A percentile compares a stretch with the other conserved stretches of the same genome.
These are phyloP conservation scores for Astropecten irregularis DNA, from an alignment of 53 echinoderm and acorn worm genomes.

Conservation along the genomic window DNA sequence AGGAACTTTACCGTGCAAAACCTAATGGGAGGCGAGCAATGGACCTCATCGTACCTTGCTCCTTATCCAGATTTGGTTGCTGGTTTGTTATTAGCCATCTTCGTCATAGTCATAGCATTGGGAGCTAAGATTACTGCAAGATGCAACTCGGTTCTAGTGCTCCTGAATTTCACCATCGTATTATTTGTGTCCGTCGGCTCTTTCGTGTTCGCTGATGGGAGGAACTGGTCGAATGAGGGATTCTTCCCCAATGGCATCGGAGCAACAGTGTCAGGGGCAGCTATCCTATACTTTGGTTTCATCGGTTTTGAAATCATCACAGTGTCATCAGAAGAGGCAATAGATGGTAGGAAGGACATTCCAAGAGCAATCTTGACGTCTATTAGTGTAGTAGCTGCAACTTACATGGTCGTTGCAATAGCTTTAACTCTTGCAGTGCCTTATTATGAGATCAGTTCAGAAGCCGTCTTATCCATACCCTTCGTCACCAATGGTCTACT, in stretches of 20 bases:
- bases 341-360: conserved; percentile 53
- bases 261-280: conserved; percentile 65
- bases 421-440: conserved; percentile 71
- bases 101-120: conserved; percentile 30
- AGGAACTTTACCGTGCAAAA: conserved; percentile 52
- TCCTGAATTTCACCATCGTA: background rate
- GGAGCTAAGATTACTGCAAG: conserved; percentile 36
- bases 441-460: conserved; percentile 39
- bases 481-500: conserved; percentile 42
- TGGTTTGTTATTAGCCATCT: background rate
- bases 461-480: conserved; percentile 62
- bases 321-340: conserved; percentile 70
- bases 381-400: conserved; percentile 28
- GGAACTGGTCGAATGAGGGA: conserved; percentile 56
- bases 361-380: conserved; percentile 58
- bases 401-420: conserved; percentile 55
- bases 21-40: conserved; percentile 64
- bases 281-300: conserved; percentile 65
- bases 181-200: conserved; percentile 42
- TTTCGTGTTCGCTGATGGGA: conserved; percentile 46
- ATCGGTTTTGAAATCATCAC: conserved; percentile 82
- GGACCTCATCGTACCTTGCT: conserved; percentile 37
- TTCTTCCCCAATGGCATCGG: conserved; percentile 65
- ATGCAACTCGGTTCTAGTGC: conserved; percentile 6
- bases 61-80: conserved; percentile 58